Percentiles rank a stretch among this genome's conserved stretches.
Conservation (phyloP, 2,113 vertebrate species). For the Phycodurus eques region DNA sequence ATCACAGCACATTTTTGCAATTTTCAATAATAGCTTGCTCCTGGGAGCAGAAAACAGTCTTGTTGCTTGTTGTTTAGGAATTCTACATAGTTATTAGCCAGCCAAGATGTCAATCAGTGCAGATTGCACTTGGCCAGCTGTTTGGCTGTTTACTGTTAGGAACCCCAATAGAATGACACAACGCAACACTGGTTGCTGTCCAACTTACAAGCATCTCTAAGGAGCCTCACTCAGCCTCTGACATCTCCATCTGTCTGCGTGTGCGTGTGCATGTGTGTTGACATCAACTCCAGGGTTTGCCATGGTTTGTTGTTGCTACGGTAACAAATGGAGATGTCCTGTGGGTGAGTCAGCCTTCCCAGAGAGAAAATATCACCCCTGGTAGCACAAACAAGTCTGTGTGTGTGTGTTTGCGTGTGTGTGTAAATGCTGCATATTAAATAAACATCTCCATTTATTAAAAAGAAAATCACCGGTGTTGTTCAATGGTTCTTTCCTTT, state of each 20-base stretch:
- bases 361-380: slow-evolving; percentile 56
- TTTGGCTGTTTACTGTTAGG: too few species aligned
- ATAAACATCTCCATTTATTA: neutral
- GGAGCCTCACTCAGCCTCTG: slow-evolving; percentile 24
- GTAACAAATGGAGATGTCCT: slow-evolving; percentile 59
- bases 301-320: slow-evolving; percentile 49
- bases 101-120: neutral
- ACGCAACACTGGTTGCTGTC: slow-evolving; percentile 2
- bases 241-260: slow-evolving; percentile 49
- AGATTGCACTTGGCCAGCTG: neutral
- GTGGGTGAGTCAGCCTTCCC: slow-evolving; percentile 52
- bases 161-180: neutral
- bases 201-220: slow-evolving; percentile 12
- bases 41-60: neutral
- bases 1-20: neutral
- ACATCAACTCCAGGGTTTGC: slow-evolving; percentile 32
- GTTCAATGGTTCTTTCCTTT: neutral
- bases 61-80: too few species aligned
- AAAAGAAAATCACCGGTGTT: too few species aligned
- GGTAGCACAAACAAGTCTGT: slow-evolving; percentile 10
- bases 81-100: neutral
- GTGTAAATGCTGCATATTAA: slow-evolving; percentile 9
- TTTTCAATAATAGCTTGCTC: neutral
- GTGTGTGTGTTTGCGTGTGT: slow-evolving; percentile 9
- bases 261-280: slow-evolving; percentile 10